Base-by-base conservation (phyloP, 2,888 invertebrate species). In the Nasonovia ribisnigri region DNA sequence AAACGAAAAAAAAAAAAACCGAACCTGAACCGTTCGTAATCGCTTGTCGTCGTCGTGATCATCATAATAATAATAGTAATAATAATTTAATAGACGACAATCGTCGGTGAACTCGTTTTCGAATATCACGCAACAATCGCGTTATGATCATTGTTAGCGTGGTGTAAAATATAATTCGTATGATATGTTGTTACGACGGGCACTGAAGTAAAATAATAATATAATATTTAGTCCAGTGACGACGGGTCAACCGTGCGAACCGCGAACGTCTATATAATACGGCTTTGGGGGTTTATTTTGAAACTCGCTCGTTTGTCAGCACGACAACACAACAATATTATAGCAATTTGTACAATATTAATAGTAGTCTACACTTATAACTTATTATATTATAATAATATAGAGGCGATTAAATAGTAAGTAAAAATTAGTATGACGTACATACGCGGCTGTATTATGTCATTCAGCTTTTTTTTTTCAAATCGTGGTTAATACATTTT, bases 51-150 rank as follows among this genome's bases (percentile, higher is more conserved):
- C 77, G 90, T 84, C 77, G 77, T 77, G 36, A 36, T 77, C 36
- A 42, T 67, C 67, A n/a, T 67, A 8, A 90, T 90, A n/a, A 57
- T 57, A 54, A 36, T 88, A 86, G 4, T n/a, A 6, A 54, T 88
- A 54, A 57, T 48, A 48, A 48, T 91, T 91, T 84, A 84, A 91
- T 84, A 57, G 91, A 42, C 54, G 91, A 91, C 84, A 84, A 84
- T 90, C 16, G 90, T 84, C 36, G 51, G 90, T 43, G n/a, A 20
- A 43, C 84, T 43, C 42, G 29, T 54, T 91, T 54, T 84, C 91
- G 54, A n/a, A 29, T 54, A 54, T 91, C 29, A 91, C 84, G 84
- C 60, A 67, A 90, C 60, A 48, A 77, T 43, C 84, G 24, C 51
- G 88, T 91, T 91, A 91, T 84, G 36, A 91, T 36, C 48, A 77